A percentile compares a stretch with the other conserved stretches of the same genome.
Conservation (phyloP, 2,797 vertebrate genomes). For the Hypotaenidia okinawae region DNA sequence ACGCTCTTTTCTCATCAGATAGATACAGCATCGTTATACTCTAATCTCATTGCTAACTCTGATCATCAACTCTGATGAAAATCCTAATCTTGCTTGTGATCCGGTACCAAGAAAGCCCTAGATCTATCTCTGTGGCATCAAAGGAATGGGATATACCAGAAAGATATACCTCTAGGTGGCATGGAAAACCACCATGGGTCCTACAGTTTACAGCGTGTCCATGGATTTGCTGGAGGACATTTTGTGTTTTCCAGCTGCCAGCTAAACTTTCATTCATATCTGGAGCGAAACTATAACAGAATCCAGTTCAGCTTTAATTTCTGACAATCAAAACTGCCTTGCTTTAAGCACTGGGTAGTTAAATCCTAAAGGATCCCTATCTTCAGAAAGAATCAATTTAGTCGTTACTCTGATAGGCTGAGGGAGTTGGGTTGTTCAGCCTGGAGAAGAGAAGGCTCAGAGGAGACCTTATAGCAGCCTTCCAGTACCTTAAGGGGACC, state of each 20-base stretch:
- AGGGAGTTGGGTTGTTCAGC: no score
- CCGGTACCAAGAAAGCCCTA: background rate
- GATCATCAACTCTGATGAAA: background rate
- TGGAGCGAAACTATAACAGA: background rate
- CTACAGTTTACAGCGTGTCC: background rate
- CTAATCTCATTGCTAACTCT: background rate
- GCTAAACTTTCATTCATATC: background rate
- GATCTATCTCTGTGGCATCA: background rate
- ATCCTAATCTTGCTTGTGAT: background rate
- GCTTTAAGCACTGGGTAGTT: background rate
- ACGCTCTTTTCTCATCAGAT: background rate
- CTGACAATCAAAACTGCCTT: background rate
- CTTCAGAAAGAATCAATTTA: no score
- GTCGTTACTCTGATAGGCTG: no score
- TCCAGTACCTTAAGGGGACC: no score
- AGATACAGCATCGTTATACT: background rate
- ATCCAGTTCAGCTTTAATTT: background rate
- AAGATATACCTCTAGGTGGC: background rate
- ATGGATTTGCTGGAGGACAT: background rate
- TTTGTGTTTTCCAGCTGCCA: background rate
- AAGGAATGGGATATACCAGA: background rate
- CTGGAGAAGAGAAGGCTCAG: no score
- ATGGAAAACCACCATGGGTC: background rate
- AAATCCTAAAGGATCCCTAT: no score
- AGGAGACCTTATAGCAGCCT: no score